A percentile compares a stretch with the other conserved stretches of the same genome.
phyloP scores from a whole-genome alignment of 2,888 invertebrate genomes.

The Athalia rosae region DNA sequence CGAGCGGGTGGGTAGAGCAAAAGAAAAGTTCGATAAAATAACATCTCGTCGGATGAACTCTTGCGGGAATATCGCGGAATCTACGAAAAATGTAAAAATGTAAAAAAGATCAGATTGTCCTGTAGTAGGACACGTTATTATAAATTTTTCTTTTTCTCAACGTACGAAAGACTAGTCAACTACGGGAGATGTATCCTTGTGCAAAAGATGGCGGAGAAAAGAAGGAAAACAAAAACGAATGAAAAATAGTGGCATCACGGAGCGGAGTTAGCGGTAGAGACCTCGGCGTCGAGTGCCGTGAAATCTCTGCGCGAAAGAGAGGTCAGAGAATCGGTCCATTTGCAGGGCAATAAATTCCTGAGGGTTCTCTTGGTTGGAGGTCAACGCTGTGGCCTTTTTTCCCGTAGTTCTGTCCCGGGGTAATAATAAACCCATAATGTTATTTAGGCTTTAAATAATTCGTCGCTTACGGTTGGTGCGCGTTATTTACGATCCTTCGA shows the following conservation, averaged over 20 bases:
- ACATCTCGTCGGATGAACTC: neutral
- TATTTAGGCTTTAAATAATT: slow-evolving; percentile 70
- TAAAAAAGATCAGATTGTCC: no score
- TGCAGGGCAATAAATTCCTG: slow-evolving; percentile 4
- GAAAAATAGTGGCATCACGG: no score
- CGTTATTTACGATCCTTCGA: slow-evolving; percentile 63
- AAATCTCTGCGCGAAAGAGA: neutral
- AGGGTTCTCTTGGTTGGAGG: neutral
- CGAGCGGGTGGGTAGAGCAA: neutral
- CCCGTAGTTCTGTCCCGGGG: slow-evolving; percentile 44
- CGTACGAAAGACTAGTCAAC: no score
- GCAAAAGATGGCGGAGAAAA: no score
- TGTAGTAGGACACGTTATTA: no score
- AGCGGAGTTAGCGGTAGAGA: no score
- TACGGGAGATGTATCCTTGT: no score
- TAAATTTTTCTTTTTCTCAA: no score
- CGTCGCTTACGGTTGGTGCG: slow-evolving; percentile 56
- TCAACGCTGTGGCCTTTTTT: neutral
- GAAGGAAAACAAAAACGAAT: no score
- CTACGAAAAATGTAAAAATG: no score
- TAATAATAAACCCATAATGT: slow-evolving; percentile 70
- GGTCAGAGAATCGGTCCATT: neutral
- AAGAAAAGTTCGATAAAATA: slow-evolving; percentile 10
- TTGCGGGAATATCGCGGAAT: neutral
- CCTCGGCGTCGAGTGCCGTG: no score